Evolutionary conservation across 2,797 vertebrate genomes (phyloP).

Genomic region (Parauchenoglanis ngamensis): DNA sequence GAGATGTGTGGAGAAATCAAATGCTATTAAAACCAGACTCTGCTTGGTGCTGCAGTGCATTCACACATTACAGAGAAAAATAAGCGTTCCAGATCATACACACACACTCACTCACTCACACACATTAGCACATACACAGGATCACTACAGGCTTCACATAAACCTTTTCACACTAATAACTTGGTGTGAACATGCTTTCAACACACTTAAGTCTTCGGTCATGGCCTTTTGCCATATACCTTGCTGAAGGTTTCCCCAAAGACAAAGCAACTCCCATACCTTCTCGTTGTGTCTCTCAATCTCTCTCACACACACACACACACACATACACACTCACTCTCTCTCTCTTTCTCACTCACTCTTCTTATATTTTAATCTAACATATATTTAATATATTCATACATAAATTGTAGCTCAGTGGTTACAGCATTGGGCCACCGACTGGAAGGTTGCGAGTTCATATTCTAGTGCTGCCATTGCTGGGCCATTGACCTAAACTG

Average conservation of each 20-base stretch:
- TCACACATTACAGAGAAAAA: slow-evolving; percentile 27
- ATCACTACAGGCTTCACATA: slow-evolving; percentile 6
- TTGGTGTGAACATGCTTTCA: slow-evolving; percentile 42
- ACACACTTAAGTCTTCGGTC: slow-evolving; percentile 13
- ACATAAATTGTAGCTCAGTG: not conserved
- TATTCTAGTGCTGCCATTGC: not conserved
- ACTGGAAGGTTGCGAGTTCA: not conserved
- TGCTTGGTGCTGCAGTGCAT: not conserved
- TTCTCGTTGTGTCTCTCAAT: not conserved
- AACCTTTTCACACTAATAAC: slow-evolving; percentile 52
- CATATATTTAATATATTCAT: not conserved
- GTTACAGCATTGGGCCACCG: not conserved
- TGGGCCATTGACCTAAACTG: not conserved
- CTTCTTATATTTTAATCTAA: not conserved
- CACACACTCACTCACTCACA: slow-evolving; percentile 1
- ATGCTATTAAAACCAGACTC: slow-evolving; percentile 42
- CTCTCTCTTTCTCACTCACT: not conserved
- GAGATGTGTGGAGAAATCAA: slow-evolving; percentile 33
- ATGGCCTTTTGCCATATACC: not conserved
- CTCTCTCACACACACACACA: not conserved
- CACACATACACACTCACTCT: too few relatives aligned
- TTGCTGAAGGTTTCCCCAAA: not conserved
- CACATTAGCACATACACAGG: not conserved
- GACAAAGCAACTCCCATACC: not conserved
- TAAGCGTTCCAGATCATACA: not conserved